These are phyloP conservation scores for Scaptomyza cyrtandrae DNA, from an alignment of 2,888 invertebrate genomes.

Conservation along the genomic window DNA sequence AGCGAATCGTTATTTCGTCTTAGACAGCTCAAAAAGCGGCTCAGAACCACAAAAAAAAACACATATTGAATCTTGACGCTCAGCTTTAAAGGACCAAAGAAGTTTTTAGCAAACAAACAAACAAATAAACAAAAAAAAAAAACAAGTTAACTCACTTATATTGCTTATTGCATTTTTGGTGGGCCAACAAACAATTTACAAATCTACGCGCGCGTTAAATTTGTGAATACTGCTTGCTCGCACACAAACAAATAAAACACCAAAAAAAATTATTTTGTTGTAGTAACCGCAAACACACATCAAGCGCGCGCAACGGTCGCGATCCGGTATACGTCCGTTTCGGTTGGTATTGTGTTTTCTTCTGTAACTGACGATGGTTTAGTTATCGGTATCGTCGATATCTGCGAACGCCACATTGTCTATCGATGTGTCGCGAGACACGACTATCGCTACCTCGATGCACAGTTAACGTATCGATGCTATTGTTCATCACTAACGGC, in stretches of 20 bases:
- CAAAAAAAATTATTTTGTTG: conserved; percentile 2
- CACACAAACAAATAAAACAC: conserved; percentile 24
- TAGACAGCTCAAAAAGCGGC: conserved; percentile 10
- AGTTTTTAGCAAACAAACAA: not conserved
- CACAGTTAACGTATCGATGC: conserved; percentile 4
- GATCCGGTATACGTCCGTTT: conserved; percentile 44
- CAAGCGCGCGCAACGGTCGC: conserved; percentile 46
- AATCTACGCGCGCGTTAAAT: conserved; percentile 24
- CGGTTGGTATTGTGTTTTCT: conserved; percentile 40
- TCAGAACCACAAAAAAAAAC: conserved; percentile 1
- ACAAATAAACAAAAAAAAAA: not conserved
- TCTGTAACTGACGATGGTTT: conserved; percentile 38
- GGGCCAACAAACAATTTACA: conserved; percentile 19
- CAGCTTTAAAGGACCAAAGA: conserved; percentile 2
- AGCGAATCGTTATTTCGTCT: conserved; percentile 15
- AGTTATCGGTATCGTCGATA: conserved; percentile 25
- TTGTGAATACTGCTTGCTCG: conserved; percentile 1
- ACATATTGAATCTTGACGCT: not conserved
- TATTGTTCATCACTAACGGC: conserved; percentile 38
- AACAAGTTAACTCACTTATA: conserved; percentile 42
- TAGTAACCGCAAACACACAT: conserved; percentile 27
- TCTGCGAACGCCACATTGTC: not conserved
- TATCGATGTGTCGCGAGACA: conserved; percentile 26
- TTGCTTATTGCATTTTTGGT: conserved; percentile 15
- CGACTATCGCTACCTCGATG: conserved; percentile 8